Base-by-base conservation (phyloP, 2,113 vertebrate species). In the Gadus chalcogrammus region DNA sequence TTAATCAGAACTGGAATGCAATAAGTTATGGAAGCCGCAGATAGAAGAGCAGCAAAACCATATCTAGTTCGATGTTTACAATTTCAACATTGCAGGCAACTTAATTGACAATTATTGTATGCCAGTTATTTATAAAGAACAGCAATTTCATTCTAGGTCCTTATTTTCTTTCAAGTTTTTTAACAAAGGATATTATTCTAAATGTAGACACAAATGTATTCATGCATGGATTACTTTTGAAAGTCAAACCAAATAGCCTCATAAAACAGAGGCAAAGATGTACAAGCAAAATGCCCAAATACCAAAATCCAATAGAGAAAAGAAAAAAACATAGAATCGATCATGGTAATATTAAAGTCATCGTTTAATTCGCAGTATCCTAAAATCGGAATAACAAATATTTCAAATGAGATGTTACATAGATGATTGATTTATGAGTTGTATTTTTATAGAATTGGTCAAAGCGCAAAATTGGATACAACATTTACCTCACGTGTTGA, bases 181-280 rank as follows among this genome's bases (percentile, higher is more conserved):
- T 48, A 48, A 48, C 42, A 48, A 35, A 35, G 31, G 42, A 13
- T 48, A 48, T 48, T 48, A 48, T 48, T 48, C 42, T 48, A 48
- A 48, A 48, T 9, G 42, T 48, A 48, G 1, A 48, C 42, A 48
- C 42, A 9, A 48, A 48, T 48, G 42, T 48, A 48, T 48, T 48
- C 42, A 48, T 48, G 42, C 42, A 48, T 48, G 42, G 42, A 9
- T 48, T 48, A 48, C 12, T 48, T 7, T 48, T n/a, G 60, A 66
- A 35, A 62, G 69, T 68, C 17, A 69, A 69, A 72, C 68, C 60
- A 18, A 60, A 75, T 73, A 31, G 55, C 82, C 86, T 85, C 84
- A 67, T 88, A 88, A 87, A 91, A 91, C 88, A 88, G 88, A 88
- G 79, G 80, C 70, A 70, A 73, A 79, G 38, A 42, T 69, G 53